Evolutionary conservation across 2,888 invertebrate species (phyloP), one percentile per base, ranked within the genome.

Genomic region (Zygogramma bicolorata): DNA sequence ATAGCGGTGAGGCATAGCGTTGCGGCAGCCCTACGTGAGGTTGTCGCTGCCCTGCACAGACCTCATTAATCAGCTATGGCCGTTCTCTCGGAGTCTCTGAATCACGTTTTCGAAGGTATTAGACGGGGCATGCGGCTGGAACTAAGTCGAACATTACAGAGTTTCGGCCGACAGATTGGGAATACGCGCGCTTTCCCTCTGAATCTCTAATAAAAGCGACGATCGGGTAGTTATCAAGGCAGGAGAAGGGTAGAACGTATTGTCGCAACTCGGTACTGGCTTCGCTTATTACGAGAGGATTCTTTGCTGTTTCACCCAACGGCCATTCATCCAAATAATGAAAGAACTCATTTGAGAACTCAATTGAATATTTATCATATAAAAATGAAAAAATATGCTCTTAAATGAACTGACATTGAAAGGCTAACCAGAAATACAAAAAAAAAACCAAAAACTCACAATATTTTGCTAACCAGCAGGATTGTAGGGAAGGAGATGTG

Each of bases 11-110:
- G 60, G 77, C 68, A 74, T 69, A 62, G 69, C 74, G 75, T 74
- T 77, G 75, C 63, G 75, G 75, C 73, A 60, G 65, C 68, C 73
- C 71, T 75, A 78, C 78, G 79, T 77, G 78, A 77, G 78, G 76
- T 77, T 77, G 75, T 75, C 73, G 71, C 73, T 71, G 77, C 74
- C 74, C 67, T 74, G 71, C 59, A 70, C 76, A 75, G 78, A 77
- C 75, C 78, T 78, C 78, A 79, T 79, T 80, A 80, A 80, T 79
- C 80, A 79, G 73, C 73, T 68, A 73, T 74, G 76, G 75, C 65
- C 70, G 77, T 68, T 68, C 71, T 62, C 61, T 58, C 42, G 31
- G 71, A 70, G 74, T 71, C 75, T 46, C 71, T 75, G 71, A 65
- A 72, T 69, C 72, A 75, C 77, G 76, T 76, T 75, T 68, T 70